Conservation (phyloP, 2,888 invertebrate genomes). For the Boloria euphrosyne region DNA sequence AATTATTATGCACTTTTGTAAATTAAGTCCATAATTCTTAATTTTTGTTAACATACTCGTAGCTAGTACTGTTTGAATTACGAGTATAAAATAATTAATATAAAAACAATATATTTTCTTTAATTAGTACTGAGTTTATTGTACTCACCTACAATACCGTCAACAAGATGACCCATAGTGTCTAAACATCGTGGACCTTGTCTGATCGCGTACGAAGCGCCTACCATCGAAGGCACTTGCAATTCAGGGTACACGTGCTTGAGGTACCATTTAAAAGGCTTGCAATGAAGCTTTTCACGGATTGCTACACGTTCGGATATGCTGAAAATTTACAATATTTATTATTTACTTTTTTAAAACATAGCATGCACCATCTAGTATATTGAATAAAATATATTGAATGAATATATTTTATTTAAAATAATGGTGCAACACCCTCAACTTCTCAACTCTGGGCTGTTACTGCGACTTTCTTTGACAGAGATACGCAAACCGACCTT, state of each 20-base stretch:
- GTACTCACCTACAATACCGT: slow-evolving; percentile 88
- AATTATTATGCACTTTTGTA: too few species aligned
- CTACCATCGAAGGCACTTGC: slow-evolving; percentile 84
- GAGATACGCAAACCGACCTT: too few species aligned
- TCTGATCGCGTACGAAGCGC: slow-evolving; percentile 86
- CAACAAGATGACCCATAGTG: slow-evolving; percentile 94
- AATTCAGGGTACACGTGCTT: slow-evolving; percentile 96
- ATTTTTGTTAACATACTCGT: neutral
- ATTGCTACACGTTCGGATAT: slow-evolving; percentile 92
- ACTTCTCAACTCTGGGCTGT: too few species aligned
- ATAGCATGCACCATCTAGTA: too few species aligned
- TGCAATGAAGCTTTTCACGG: slow-evolving; percentile 91
- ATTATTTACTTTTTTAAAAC: neutral
- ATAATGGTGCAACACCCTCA: too few species aligned
- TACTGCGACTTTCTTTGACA: too few species aligned
- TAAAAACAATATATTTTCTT: too few species aligned
- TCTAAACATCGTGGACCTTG: slow-evolving; percentile 95
- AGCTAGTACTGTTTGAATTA: too few species aligned
- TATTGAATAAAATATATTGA: too few species aligned
- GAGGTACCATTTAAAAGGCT: slow-evolving; percentile 97
- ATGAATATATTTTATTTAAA: too few species aligned
- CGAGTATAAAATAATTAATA: too few species aligned
- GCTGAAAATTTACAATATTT: slow-evolving; percentile 68
- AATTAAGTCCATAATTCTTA: neutral
- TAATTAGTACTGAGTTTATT: too few species aligned